These are phyloP conservation scores for Aquatica leii DNA, from an alignment of 2,888 invertebrate species.

Conservation along the genomic window DNA sequence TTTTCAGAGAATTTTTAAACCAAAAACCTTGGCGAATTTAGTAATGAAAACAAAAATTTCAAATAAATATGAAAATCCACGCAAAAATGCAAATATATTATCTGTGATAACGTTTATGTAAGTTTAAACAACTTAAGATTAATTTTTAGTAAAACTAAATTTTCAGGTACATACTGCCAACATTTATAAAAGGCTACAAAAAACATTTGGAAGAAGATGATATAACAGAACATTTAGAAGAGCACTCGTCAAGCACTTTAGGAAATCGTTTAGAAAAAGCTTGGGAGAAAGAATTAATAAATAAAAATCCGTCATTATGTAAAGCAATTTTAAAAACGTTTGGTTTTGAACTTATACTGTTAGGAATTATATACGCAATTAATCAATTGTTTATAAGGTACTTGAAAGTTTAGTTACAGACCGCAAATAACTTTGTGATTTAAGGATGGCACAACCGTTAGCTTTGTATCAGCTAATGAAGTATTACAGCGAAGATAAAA, in stretches of 20 bases:
- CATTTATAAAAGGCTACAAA: slow-evolving; percentile 61
- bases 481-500: slow-evolving; percentile 4
- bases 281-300: slow-evolving; percentile 41
- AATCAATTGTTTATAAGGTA: slow-evolving; percentile 12
- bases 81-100: slow-evolving; percentile 7
- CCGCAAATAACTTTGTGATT: neutral
- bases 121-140: neutral
- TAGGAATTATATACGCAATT: slow-evolving; percentile 29
- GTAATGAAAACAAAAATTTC: slow-evolving; percentile 6
- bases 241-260: slow-evolving; percentile 69
- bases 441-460: slow-evolving; percentile 4
- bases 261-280: slow-evolving; percentile 70
- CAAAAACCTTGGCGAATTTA: no score
- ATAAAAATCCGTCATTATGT: slow-evolving; percentile 43
- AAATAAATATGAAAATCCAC: slow-evolving; percentile 3
- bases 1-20: no score
- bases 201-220: slow-evolving; percentile 62
- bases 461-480: slow-evolving; percentile 11
- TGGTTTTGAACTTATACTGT: slow-evolving; percentile 43
- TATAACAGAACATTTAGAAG: slow-evolving; percentile 60
- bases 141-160: slow-evolving; percentile 2
- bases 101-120: slow-evolving; percentile 5
- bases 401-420: no score
- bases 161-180: slow-evolving; percentile 62
- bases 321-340: slow-evolving; percentile 47